These are phyloP conservation scores for Bagarius yarrelli DNA, from an alignment of 2,113 vertebrate species.

Conservation along the genomic window DNA sequence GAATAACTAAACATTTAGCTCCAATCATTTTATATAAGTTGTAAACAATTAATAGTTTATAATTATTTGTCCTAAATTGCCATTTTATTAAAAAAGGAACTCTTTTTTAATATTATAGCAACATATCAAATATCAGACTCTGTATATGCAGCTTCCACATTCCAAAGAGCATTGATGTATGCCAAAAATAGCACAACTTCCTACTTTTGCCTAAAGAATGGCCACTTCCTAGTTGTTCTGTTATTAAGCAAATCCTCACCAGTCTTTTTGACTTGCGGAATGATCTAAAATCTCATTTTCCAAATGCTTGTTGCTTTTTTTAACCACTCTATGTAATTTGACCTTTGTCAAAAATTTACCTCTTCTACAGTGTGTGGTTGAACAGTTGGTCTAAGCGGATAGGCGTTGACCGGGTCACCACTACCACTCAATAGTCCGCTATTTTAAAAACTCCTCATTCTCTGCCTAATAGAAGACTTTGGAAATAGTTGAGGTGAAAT, in stretches of 20 bases:
- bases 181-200: neutral
- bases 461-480: neutral
- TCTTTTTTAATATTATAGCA: neutral
- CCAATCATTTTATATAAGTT: neutral
- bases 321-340: neutral
- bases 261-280: neutral
- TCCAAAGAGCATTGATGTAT: neutral
- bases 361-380: neutral
- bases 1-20: neutral
- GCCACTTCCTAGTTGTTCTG: neutral
- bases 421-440: neutral
- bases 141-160: constrained; percentile 8
- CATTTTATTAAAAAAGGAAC: neutral
- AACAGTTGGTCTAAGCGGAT: neutral
- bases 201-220: neutral
- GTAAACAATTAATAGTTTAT: neutral
- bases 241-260: constrained; percentile 1
- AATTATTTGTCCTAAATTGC: neutral
- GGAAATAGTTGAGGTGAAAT: neutral
- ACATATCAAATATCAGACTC: neutral
- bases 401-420: neutral
- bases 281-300: constrained; percentile 21
- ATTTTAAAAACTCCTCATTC: constrained; percentile 9
- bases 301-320: constrained; percentile 12
- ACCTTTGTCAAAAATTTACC: constrained; percentile 20